Percentiles rank a stretch among this genome's conserved stretches.
Conservation (phyloP, 2,797 vertebrate genomes). For the Clarias platycephalus region DNA sequence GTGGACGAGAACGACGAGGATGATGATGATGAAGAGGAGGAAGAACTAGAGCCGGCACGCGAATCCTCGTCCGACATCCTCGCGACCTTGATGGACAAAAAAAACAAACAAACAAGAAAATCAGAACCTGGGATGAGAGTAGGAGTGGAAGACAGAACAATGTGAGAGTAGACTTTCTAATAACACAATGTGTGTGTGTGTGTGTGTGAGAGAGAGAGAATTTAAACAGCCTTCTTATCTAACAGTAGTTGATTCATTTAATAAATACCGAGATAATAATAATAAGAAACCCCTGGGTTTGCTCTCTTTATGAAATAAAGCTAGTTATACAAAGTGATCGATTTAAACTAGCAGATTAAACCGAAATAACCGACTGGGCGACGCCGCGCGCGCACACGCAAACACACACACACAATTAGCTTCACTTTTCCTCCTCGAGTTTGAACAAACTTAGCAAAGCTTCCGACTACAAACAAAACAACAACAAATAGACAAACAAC, state of each 20-base stretch:
- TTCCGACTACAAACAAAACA: background rate
- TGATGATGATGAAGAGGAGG: constrained; percentile 85
- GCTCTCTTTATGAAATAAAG: constrained; percentile 18
- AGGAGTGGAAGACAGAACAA: background rate
- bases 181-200: background rate
- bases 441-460: constrained; percentile 34
- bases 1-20: constrained; percentile 90
- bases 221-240: constrained; percentile 1
- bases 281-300: constrained; percentile 54
- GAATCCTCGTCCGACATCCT: constrained; percentile 98
- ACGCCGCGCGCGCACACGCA: constrained; percentile 57
- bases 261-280: constrained; percentile 18
- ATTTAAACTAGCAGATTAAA: background rate
- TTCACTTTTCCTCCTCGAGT: constrained; percentile 45
- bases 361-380: constrained; percentile 54
- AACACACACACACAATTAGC: constrained; percentile 22
- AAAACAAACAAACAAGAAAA: background rate
- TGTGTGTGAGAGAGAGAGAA: background rate
- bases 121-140: background rate
- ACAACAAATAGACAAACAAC: background rate
- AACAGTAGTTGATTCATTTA: constrained; percentile 38
- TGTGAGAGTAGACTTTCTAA: background rate
- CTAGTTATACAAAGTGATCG: background rate
- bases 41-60: constrained; percentile 95
- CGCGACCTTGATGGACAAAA: constrained; percentile 68